Percentiles rank a stretch among this genome's conserved stretches.
These are phyloP conservation scores for Malurus cyaneus DNA, from an alignment of 2,113 vertebrate genomes.

Conservation along the genomic window DNA sequence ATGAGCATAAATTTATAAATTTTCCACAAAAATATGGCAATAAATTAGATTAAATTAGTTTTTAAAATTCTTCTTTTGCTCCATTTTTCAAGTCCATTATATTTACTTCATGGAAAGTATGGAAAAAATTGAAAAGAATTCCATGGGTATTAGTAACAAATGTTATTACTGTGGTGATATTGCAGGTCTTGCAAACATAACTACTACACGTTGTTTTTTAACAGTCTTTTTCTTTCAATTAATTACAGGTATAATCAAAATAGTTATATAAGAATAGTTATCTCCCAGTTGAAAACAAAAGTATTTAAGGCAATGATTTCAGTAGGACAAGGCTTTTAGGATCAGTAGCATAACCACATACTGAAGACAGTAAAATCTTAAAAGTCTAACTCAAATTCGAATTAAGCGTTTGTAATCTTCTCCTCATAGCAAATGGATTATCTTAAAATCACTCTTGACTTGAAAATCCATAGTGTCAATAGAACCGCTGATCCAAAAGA, in stretches of 20 bases:
- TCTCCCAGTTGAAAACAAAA: not conserved
- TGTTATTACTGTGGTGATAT: not conserved
- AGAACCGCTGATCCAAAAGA: not conserved
- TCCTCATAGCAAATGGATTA: not conserved
- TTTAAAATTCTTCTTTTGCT: not conserved
- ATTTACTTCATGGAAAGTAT: not conserved
- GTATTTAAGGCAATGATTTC: not conserved
- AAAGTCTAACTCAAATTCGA: not conserved
- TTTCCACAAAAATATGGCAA: not conserved
- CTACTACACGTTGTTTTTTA: rapidly evolving
- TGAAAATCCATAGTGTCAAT: not conserved
- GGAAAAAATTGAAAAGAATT: not conserved
- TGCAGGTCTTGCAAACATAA: not conserved
- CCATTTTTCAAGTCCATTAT: not conserved
- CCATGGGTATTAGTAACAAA: not conserved
- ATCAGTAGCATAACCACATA: not conserved
- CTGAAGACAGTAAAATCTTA: not conserved
- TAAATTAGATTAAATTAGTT: not conserved
- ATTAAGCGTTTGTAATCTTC: not conserved
- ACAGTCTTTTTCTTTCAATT: not conserved
- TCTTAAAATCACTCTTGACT: not conserved
- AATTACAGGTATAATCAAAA: not conserved
- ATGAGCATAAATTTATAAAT: not conserved
- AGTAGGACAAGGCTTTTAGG: not conserved
- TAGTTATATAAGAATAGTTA: not conserved